These are phyloP conservation scores for Campaea margaritaria DNA, from an alignment of 2,888 invertebrate species.

Conservation along the genomic window DNA sequence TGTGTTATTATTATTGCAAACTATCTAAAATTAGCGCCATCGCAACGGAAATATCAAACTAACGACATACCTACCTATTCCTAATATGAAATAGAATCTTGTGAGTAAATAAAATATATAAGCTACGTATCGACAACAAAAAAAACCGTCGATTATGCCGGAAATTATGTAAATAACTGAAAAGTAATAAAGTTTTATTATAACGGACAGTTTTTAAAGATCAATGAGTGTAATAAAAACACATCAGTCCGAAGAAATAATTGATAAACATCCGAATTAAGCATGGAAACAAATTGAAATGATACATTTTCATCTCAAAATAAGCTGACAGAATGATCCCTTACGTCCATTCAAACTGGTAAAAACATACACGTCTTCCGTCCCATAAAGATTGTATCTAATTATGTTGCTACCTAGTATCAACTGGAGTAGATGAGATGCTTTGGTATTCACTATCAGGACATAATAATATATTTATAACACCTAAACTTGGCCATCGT, in stretches of 20 bases:
- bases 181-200: too few species aligned
- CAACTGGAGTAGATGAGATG: slow-evolving; percentile 4
- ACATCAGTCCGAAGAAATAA: not conserved
- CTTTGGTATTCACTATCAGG: slow-evolving; percentile 11
- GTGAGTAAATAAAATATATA: too few species aligned
- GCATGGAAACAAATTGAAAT: slow-evolving; percentile 19
- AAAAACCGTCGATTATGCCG: too few species aligned
- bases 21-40: too few species aligned
- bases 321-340: slow-evolving; percentile 14
- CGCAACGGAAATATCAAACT: too few species aligned
- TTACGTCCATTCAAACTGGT: slow-evolving; percentile 8
- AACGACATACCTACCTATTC: too few species aligned
- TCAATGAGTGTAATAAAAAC: not conserved
- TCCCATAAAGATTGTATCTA: slow-evolving; percentile 31
- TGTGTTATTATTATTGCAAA: too few species aligned
- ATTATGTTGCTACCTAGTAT: slow-evolving; percentile 28
- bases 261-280: slow-evolving; percentile 19
- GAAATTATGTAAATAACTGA: too few species aligned
- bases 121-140: too few species aligned
- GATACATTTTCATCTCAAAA: slow-evolving; percentile 14
- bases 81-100: too few species aligned
- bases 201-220: too few species aligned
- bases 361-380: slow-evolving; percentile 15
- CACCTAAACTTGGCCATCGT: slow-evolving; percentile 22
- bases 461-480: slow-evolving; percentile 27